Evolutionary conservation across 2,797 vertebrate species (phyloP).

Genomic region (Catamblyrhynchus diadema): DNA sequence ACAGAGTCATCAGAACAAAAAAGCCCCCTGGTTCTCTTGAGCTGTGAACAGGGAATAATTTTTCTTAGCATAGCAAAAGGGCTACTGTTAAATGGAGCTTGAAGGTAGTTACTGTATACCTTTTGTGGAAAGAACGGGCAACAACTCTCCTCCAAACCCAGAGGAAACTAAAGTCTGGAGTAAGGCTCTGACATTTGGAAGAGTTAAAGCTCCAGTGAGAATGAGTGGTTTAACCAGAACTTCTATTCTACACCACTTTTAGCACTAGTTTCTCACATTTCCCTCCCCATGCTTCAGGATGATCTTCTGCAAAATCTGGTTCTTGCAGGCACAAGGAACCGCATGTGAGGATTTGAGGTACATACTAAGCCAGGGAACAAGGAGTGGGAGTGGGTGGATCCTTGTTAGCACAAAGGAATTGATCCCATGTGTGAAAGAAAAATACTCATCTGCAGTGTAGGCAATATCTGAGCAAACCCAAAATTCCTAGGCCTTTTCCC

Average conservation of each 20-base stretch:
- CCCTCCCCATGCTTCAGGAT: neutral
- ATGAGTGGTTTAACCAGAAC: neutral
- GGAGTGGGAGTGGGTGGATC: neutral
- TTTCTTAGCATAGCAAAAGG: neutral
- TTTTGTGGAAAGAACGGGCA: neutral
- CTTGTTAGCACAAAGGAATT: neutral
- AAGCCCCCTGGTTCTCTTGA: neutral
- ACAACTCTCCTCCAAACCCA: neutral
- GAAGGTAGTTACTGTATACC: neutral
- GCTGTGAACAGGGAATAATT: neutral
- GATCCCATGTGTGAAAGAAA: neutral
- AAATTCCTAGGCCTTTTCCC: neutral
- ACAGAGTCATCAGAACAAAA: neutral
- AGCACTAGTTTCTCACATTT: neutral
- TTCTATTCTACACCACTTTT: neutral
- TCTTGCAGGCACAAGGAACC: neutral
- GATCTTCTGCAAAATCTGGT: conserved; percentile 9
- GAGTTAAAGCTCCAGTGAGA: neutral
- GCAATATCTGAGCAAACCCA: neutral
- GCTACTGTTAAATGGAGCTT: neutral
- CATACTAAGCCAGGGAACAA: neutral
- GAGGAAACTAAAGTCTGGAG: neutral
- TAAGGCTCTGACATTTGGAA: neutral
- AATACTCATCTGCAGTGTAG: neutral
- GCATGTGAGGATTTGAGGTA: neutral